These are phyloP conservation scores for Microctonus hyperodae DNA, from an alignment of 2,888 invertebrate genomes.

Conservation along the genomic window DNA sequence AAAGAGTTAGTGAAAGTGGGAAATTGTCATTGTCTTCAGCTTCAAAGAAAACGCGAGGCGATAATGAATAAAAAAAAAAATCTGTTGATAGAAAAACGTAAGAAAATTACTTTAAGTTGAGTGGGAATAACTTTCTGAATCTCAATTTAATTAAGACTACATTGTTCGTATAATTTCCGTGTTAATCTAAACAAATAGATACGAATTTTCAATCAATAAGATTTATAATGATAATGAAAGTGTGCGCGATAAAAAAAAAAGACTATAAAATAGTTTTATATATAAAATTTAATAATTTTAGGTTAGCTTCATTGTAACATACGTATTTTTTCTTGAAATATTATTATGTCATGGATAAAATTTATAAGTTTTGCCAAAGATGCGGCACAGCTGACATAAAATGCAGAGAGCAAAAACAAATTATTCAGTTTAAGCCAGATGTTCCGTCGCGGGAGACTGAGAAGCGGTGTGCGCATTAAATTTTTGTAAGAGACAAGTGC, in stretches of 20 bases:
- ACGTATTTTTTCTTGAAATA: not conserved
- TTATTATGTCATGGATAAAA: not conserved
- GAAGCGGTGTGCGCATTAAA: conserved; percentile 20
- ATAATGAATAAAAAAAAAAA: not conserved
- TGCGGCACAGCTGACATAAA: not conserved
- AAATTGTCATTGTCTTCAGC: conserved; percentile 5
- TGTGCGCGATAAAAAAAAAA: not conserved
- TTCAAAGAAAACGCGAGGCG: conserved; percentile 8
- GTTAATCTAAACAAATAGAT: not conserved
- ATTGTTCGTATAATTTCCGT: not conserved
- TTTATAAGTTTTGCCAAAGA: not conserved
- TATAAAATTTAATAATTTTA: no score
- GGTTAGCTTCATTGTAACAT: not conserved
- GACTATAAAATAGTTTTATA: no score
- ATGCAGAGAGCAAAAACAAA: not conserved
- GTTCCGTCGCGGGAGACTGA: conserved; percentile 33
- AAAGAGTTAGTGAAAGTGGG: no score
- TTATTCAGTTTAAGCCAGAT: conserved; percentile 11
- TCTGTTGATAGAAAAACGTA: conserved; percentile 15
- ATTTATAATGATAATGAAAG: not conserved
- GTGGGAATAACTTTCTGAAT: not conserved
- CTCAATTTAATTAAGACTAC: conserved; percentile 2
- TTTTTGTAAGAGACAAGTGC: conserved; percentile 31
- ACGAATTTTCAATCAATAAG: not conserved
- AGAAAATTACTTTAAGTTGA: conserved; percentile 5